Evolutionary conservation across 2,888 invertebrate genomes (phyloP).

Genomic region (Heliconius ethilla): DNA sequence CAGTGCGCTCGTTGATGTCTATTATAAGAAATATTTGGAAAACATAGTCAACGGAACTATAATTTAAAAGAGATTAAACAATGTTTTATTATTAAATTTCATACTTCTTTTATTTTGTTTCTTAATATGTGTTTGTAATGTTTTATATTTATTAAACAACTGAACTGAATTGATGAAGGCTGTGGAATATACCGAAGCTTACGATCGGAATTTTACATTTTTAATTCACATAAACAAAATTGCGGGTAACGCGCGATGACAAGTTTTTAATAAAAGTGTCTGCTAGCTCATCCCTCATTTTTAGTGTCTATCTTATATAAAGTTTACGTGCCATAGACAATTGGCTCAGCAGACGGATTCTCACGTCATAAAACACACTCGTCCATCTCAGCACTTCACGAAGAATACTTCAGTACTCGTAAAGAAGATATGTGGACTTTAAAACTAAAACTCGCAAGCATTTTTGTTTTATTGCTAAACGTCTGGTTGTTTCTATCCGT

Average conservation of each 20-base stretch:
- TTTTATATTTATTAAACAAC: too few relatives aligned
- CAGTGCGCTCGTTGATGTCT: slow-evolving; percentile 47
- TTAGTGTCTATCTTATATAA: slow-evolving; percentile 19
- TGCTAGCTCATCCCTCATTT: slow-evolving; percentile 2
- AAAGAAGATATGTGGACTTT: slow-evolving; percentile 25
- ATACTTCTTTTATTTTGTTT: not conserved
- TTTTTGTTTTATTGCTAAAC: slow-evolving; percentile 23
- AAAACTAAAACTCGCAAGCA: slow-evolving; percentile 17
- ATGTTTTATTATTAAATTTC: not conserved
- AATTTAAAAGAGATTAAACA: not conserved
- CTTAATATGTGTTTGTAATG: too few relatives aligned
- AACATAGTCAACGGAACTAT: not conserved
- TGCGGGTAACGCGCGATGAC: not conserved
- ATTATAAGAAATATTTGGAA: slow-evolving; percentile 34
- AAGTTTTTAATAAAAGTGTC: not conserved
- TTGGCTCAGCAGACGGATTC: slow-evolving; percentile 30
- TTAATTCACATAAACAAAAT: not conserved
- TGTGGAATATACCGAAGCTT: too few relatives aligned
- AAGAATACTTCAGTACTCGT: slow-evolving; percentile 25
- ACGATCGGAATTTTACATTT: not conserved
- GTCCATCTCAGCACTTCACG: slow-evolving; percentile 18
- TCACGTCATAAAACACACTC: slow-evolving; percentile 34
- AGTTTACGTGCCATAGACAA: slow-evolving; percentile 30
- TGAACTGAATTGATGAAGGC: too few relatives aligned
- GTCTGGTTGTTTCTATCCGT: slow-evolving; percentile 8